These are phyloP conservation scores for Schizopygopsis malacanthus DNA, from an alignment of 2,797 vertebrate species.

Conservation along the genomic window DNA sequence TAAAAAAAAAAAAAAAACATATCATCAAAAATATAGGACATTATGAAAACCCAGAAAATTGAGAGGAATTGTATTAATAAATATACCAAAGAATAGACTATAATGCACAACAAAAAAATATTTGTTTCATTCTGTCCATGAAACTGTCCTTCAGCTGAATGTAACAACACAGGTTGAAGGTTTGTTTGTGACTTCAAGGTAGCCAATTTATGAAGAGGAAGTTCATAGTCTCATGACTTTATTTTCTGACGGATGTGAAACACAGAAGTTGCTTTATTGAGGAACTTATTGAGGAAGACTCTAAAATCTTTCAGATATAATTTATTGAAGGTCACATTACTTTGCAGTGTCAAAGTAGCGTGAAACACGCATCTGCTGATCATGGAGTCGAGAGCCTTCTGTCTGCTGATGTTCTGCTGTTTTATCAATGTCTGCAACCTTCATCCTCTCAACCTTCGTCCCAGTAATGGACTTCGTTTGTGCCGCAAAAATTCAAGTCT, in stretches of 20 bases:
- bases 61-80: not conserved
- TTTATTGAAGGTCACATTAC: not conserved
- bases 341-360: not conserved
- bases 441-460: constrained; percentile 59
- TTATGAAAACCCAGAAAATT: not conserved
- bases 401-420: constrained; percentile 61
- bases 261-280: not conserved
- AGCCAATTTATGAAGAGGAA: not conserved
- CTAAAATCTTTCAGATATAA: not conserved
- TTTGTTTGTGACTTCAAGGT: not conserved
- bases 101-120: not conserved
- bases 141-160: not conserved
- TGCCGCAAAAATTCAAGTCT: constrained; percentile 75
- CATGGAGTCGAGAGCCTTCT: constrained; percentile 62
- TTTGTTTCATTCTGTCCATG: not conserved
- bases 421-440: constrained; percentile 59
- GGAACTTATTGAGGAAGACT: too few relatives aligned
- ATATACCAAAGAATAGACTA: not conserved
- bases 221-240: not conserved
- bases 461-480: constrained; percentile 73
- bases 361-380: not conserved
- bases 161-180: not conserved
- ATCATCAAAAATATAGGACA: not conserved
- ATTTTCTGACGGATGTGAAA: constrained; percentile 37
- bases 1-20: not conserved